phyloP scores from a whole-genome alignment of 2,888 invertebrate genomes.

The Iphiclides podalirius region DNA sequence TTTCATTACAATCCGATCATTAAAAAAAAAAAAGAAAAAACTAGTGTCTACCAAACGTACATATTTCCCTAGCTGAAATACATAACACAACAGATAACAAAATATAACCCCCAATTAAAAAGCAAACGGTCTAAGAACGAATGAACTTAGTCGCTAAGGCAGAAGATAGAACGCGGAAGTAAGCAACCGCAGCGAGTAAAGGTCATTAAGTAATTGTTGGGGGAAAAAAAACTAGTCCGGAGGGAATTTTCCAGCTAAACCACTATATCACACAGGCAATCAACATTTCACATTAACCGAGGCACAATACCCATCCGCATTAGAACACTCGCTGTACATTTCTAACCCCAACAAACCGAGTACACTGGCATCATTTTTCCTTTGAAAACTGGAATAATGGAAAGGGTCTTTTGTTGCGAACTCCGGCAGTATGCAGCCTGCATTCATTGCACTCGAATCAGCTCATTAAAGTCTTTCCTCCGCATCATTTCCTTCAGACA shows the following conservation, averaged over 20 bases:
- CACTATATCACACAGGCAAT: slow-evolving; percentile 24
- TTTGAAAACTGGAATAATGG: slow-evolving; percentile 51
- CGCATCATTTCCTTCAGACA: slow-evolving; percentile 57
- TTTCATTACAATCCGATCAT: no score
- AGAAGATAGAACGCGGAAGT: not conserved
- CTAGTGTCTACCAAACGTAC: no score
- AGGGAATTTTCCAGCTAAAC: slow-evolving; percentile 14
- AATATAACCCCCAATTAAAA: no score
- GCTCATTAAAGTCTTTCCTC: slow-evolving; percentile 62
- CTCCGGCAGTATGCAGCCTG: slow-evolving; percentile 40
- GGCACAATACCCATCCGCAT: slow-evolving; percentile 32
- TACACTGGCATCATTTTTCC: slow-evolving; percentile 42
- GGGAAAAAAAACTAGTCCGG: slow-evolving; percentile 6
- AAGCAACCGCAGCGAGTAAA: slow-evolving; percentile 3
- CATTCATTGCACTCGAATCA: slow-evolving; percentile 54
- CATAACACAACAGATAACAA: no score
- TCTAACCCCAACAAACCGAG: slow-evolving; percentile 28
- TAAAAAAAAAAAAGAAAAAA: no score
- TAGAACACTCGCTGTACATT: slow-evolving; percentile 30
- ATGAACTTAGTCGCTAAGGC: not conserved
- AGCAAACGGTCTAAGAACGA: no score
- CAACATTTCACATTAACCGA: slow-evolving; percentile 29
- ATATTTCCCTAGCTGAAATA: no score
- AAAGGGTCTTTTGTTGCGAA: slow-evolving; percentile 38
- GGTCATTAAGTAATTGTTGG: slow-evolving; percentile 15